Evolutionary conservation across 2,113 vertebrate genomes (phyloP).

Genomic region (Lagopus muta): DNA sequence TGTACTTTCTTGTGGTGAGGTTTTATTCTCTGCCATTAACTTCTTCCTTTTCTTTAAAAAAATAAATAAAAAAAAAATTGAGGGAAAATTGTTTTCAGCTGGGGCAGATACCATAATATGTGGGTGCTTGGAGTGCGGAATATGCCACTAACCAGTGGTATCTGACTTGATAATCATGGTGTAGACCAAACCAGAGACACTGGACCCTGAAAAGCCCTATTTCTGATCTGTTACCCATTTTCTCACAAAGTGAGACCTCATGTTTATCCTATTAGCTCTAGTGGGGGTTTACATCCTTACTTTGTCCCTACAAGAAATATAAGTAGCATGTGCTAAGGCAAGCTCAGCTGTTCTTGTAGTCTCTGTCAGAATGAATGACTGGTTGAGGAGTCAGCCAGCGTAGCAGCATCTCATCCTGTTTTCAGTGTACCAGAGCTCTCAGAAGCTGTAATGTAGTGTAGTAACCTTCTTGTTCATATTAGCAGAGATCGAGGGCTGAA

Average conservation of each 20-base stretch:
- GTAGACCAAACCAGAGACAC: neutral
- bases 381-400: neutral
- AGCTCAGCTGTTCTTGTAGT: neutral
- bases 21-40: neutral
- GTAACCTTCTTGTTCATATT: neutral
- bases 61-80: neutral
- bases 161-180: neutral
- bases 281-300: neutral
- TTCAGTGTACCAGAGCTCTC: neutral
- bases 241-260: neutral
- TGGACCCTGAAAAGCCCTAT: neutral
- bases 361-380: neutral
- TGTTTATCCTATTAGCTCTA: neutral
- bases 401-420: neutral
- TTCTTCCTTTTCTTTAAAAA: neutral
- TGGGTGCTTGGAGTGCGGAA: neutral
- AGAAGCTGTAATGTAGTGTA: neutral
- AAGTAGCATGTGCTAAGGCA: neutral
- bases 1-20: neutral
- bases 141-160: neutral
- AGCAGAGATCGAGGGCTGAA: neutral
- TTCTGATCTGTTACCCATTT: neutral
- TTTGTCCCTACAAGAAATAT: neutral
- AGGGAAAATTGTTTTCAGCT: neutral
- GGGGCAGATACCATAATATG: neutral